Conservation (phyloP, 1,140 invertebrate species). For the Sinonovacula constricta region DNA sequence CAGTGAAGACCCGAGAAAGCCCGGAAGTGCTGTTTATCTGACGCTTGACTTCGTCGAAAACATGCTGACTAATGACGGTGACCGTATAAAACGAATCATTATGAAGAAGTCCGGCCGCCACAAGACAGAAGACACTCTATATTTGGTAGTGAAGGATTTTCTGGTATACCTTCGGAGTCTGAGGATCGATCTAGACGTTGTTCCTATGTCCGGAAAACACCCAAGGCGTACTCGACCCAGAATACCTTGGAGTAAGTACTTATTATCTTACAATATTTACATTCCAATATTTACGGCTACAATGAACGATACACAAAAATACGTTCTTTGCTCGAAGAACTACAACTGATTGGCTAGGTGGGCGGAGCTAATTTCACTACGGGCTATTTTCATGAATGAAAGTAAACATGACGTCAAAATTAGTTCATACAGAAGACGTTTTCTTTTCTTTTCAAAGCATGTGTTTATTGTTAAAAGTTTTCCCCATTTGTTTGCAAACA, state of each 20-base stretch:
- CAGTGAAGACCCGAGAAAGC: slow-evolving; percentile 16
- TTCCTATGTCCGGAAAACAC: slow-evolving; percentile 22
- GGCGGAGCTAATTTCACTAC: no score
- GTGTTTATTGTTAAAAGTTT: no score
- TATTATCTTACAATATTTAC: no score
- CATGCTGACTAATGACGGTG: slow-evolving; percentile 27
- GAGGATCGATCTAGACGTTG: slow-evolving; percentile 14
- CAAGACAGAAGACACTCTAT: slow-evolving; percentile 32
- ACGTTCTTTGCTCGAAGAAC: no score
- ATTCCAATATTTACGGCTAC: no score
- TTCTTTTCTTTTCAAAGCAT: no score
- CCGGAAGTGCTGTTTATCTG: slow-evolving; percentile 32
- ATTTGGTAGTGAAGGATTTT: slow-evolving; percentile 30
- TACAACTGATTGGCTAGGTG: no score
- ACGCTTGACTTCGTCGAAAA: slow-evolving; percentile 46
- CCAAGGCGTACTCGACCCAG: neutral
- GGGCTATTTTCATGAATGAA: no score
- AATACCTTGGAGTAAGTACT: slow-evolving; percentile 42
- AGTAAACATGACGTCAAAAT: no score
- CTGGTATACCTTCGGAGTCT: slow-evolving; percentile 38
- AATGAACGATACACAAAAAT: no score
- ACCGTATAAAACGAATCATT: slow-evolving; percentile 46
- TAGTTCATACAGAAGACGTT: no score
- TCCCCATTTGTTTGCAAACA: no score
- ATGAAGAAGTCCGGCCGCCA: slow-evolving; percentile 36